phyloP scores from a whole-genome alignment of 2,888 invertebrate genomes.

The Melipona bicolor region DNA sequence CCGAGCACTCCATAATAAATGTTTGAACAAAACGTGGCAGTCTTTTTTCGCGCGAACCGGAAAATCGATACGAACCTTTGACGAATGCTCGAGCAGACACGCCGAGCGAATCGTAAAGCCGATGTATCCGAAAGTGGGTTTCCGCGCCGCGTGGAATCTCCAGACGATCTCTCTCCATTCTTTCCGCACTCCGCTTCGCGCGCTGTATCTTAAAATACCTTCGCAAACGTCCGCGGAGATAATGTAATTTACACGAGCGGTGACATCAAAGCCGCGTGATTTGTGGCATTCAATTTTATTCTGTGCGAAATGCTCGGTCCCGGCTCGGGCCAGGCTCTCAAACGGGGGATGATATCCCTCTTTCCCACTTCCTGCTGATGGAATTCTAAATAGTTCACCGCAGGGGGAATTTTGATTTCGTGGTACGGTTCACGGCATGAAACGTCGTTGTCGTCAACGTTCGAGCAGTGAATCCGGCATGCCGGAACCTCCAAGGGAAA shows the following conservation, averaged over 20 bases:
- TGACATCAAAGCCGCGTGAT: conserved; percentile 36
- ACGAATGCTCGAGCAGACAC: conserved; percentile 22
- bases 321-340: conserved; percentile 11
- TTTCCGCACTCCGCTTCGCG: no score
- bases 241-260: conserved; percentile 37
- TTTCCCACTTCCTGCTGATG: conserved; percentile 7
- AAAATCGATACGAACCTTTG: conserved; percentile 40
- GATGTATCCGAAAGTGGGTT: conserved; percentile 2
- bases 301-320: conserved; percentile 20
- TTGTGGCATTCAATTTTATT: conserved; percentile 49
- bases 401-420: conserved; percentile 42
- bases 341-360: neutral
- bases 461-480: conserved; percentile 29
- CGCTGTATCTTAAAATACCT: conserved; percentile 45
- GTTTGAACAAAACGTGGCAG: no score
- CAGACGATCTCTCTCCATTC: neutral
- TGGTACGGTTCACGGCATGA: neutral
- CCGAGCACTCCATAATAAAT: no score
- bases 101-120: conserved; percentile 2
- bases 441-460: neutral
- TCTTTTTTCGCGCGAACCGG: neutral
- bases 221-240: conserved; percentile 11
- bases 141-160: neutral
- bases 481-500: conserved; percentile 19
- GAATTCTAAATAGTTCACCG: conserved; percentile 46